Base-by-base conservation (phyloP, 2,113 vertebrate species). In the Cottus gobio region DNA sequence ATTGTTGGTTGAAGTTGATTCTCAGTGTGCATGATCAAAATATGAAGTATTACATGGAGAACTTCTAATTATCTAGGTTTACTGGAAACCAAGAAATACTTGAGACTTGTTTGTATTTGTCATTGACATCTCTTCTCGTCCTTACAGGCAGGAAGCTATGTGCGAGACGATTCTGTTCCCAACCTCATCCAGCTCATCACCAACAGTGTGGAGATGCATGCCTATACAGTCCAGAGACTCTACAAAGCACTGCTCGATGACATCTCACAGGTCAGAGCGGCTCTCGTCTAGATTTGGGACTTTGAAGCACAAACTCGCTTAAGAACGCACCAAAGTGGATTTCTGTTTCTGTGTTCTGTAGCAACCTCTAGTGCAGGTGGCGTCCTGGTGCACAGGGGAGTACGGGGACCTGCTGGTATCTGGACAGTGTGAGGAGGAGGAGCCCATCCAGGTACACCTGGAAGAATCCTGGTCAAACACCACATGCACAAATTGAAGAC, bases 121-220 rank as follows among this genome's bases (percentile, higher is more conserved):
- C 3, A 50, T 65, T 56, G 26, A 28, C 8, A 5, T 77, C 15
- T 87, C 3, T 81, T 18, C 37, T 85, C n/a, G 2, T 71, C 31
- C 13, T 73, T 94, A 74, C 90, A 99, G 98, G 98, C 98, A 86
- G 98, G 98, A 85, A 98, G 97, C 93, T 99, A 99, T 0, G 98
- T 99, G 87, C 95, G 98, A 87, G 98, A 99, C 48, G 98, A 99
- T 89, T 97, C 98, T 15, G 98, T 99, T 65, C 98, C 98, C 24
- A 99, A 99, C 92, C 96, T 99, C 88, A 99, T 99, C 89, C 98
- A 99, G 92, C 96, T 99, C 76, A 99, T 99, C 95, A 99, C 98
- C n/a, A 99, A 99, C 85, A 99, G 97, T 36, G 95, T 98, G 83
- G 97, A 99, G 93, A 99, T 99, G 97, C 98, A 99, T 64, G 97